Evolutionary conservation across 64 coral and sea anemone species (phyloP).

Genomic region (Actinia equina): DNA sequence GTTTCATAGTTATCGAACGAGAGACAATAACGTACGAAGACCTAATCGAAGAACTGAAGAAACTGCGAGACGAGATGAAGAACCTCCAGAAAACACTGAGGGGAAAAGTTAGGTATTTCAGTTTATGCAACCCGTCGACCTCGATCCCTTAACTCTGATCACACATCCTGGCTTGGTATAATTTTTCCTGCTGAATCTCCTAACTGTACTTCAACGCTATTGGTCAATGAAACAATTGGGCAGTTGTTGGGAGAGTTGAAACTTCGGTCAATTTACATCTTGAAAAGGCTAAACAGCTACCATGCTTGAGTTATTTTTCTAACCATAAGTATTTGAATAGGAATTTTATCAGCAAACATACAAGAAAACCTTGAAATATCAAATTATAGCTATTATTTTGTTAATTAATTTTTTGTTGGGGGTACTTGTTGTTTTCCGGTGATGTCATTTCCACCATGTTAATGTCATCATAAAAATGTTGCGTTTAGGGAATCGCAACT

Average conservation of each 20-base stretch:
- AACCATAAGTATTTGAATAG: neutral
- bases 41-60: conserved; percentile 17
- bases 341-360: neutral
- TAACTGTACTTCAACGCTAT: neutral
- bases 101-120: neutral
- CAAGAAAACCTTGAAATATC: neutral
- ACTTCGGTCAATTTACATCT: neutral
- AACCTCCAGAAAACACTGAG: neutral
- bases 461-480: neutral
- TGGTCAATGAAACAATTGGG: neutral
- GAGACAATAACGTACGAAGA: conserved; percentile 33
- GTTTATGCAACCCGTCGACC: neutral
- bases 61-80: conserved; percentile 24
- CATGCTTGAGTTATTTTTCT: neutral
- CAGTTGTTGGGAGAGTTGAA: neutral
- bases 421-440: neutral
- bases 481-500: neutral
- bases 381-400: neutral
- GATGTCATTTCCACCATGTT: neutral
- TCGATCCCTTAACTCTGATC: neutral
- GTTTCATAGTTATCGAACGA: conserved; percentile 23
- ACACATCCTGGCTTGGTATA: neutral
- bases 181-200: neutral
- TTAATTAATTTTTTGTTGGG: neutral
- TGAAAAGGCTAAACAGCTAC: neutral